Conservation (phyloP, 2,888 invertebrate genomes). For the Ethmia dodecea region DNA sequence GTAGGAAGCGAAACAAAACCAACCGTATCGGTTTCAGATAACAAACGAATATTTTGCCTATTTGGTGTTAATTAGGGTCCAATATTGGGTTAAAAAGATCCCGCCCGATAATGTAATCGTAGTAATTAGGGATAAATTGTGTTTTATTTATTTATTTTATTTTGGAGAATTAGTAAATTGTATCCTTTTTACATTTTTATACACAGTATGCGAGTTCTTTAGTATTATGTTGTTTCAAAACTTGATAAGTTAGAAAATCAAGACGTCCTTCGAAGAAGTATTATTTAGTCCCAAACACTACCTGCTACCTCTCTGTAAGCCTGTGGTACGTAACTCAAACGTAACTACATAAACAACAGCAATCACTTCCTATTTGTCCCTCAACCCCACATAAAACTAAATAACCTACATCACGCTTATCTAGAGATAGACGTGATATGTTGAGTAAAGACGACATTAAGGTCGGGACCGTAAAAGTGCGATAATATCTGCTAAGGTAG, state of each 20-base stretch:
- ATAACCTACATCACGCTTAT: conserved; percentile 35
- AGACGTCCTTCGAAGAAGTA: too few relatives aligned
- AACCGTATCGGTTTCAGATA: conserved; percentile 50
- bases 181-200: too few relatives aligned
- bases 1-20: conserved; percentile 49
- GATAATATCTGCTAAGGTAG: conserved; percentile 33
- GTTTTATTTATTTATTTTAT: conserved; percentile 3
- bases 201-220: too few relatives aligned
- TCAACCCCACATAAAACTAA: conserved; percentile 2
- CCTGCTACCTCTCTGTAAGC: too few relatives aligned
- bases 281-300: too few relatives aligned
- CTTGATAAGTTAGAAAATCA: too few relatives aligned
- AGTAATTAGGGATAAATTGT: conserved; percentile 17
- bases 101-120: conserved; percentile 28
- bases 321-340: too few relatives aligned
- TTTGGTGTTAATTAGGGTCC: conserved; percentile 55
- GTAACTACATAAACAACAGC: too few relatives aligned
- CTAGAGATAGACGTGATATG: conserved; percentile 41
- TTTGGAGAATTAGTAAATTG: not conserved
- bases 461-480: conserved; percentile 29
- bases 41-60: conserved; percentile 30
- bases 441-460: conserved; percentile 43
- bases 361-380: too few relatives aligned
- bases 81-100: conserved; percentile 34
- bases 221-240: too few relatives aligned